A percentile compares a stretch with the other conserved stretches of the same genome.
These are phyloP conservation scores for Cebus imitator DNA, from an alignment of 2,113 vertebrate species.

Conservation along the genomic window DNA sequence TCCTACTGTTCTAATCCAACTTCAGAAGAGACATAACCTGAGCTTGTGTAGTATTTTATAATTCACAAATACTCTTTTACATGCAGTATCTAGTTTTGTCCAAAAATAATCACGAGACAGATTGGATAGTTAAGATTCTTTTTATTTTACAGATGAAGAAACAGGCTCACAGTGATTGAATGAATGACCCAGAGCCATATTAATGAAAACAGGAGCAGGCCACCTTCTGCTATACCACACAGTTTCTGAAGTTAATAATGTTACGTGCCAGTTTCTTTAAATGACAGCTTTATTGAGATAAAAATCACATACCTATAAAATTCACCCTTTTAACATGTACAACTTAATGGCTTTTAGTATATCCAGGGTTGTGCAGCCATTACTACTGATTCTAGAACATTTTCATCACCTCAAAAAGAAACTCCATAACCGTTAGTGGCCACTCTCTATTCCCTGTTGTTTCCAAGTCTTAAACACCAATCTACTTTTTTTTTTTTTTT, in stretches of 20 bases:
- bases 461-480: background rate
- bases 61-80: background rate
- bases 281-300: background rate
- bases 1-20: background rate
- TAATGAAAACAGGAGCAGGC: background rate
- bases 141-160: slow-evolving; percentile 43
- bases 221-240: background rate
- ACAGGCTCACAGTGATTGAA: background rate
- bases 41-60: background rate
- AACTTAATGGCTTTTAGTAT: background rate
- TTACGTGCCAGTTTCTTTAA: background rate
- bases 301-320: background rate
- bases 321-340: background rate
- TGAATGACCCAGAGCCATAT: background rate
- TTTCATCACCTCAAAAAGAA: background rate
- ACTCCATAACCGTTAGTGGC: background rate
- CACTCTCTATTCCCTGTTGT: background rate
- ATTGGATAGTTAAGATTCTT: background rate
- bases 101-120: background rate
- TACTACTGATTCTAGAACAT: background rate
- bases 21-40: background rate
- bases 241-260: background rate
- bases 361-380: background rate
- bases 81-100: background rate
- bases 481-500: background rate